phyloP scores from a whole-genome alignment of 2,888 invertebrate genomes.

The Latrodectus elegans region DNA sequence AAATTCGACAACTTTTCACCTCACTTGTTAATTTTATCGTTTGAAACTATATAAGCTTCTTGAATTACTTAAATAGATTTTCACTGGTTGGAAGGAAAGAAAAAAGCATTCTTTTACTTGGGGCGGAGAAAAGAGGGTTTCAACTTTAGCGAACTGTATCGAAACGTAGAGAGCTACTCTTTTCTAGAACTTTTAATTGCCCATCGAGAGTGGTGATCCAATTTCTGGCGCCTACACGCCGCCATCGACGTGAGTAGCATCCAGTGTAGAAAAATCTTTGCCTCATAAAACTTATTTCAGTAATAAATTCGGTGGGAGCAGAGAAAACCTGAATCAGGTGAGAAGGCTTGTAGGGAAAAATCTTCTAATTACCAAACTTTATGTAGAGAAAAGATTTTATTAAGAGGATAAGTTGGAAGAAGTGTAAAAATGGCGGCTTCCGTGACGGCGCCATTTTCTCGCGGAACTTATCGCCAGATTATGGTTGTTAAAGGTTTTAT shows the following conservation, averaged over 20 bases:
- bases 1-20: no score
- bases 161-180: background rate
- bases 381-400: background rate
- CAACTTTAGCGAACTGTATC: background rate
- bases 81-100: background rate
- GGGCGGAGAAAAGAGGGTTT: slow-evolving; percentile 5
- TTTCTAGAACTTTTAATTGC: slow-evolving; percentile 61
- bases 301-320: slow-evolving; percentile 21
- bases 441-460: background rate
- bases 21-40: no score
- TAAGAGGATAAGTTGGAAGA: background rate
- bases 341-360: slow-evolving; percentile 10
- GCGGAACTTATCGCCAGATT: slow-evolving; percentile 15
- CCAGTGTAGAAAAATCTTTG: slow-evolving; percentile 16
- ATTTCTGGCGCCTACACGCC: slow-evolving; percentile 27
- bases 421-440: slow-evolving; percentile 7
- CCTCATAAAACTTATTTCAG: slow-evolving; percentile 17
- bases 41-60: background rate
- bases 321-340: background rate
- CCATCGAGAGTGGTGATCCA: slow-evolving; percentile 36
- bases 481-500: slow-evolving; percentile 48
- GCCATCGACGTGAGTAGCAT: slow-evolving; percentile 52
- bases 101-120: background rate
- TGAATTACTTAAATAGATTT: slow-evolving; percentile 10
- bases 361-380: slow-evolving; percentile 38